These are phyloP conservation scores for Drosophila siamana DNA, from an alignment of 2,888 invertebrate genomes.

Conservation along the genomic window DNA sequence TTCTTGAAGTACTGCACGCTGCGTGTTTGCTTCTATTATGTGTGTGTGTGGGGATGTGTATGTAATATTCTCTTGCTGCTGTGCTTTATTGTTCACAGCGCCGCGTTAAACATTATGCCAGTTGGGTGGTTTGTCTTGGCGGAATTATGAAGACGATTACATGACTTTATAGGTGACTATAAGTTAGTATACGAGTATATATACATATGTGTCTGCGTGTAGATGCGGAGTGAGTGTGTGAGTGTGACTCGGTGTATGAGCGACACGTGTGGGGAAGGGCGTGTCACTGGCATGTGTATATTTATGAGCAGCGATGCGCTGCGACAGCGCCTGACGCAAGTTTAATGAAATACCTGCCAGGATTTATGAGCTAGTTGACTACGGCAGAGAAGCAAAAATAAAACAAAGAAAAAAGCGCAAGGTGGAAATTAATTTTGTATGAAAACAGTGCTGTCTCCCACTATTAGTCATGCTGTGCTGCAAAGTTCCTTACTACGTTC, in stretches of 20 bases:
- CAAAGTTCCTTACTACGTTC: background rate
- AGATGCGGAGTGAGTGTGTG: too few relatives aligned
- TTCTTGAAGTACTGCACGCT: constrained; percentile 54
- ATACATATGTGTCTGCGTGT: constrained; percentile 14
- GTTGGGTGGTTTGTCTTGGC: constrained; percentile 68
- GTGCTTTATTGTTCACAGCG: constrained; percentile 77
- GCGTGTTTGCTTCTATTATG: constrained; percentile 18
- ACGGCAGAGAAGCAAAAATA: constrained; percentile 18
- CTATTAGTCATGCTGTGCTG: constrained; percentile 28
- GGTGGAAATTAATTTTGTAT: constrained; percentile 46
- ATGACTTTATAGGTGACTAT: constrained; percentile 73
- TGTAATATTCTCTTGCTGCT: constrained; percentile 54
- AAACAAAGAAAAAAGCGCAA: constrained; percentile 23
- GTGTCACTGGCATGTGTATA: constrained; percentile 47
- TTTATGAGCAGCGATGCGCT: constrained; percentile 65
- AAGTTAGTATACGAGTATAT: constrained; percentile 20
- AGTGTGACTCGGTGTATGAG: too few relatives aligned
- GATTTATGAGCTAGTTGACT: constrained; percentile 75
- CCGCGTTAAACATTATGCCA: constrained; percentile 76
- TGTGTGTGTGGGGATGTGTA: constrained; percentile 27
- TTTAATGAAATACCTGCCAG: constrained; percentile 78
- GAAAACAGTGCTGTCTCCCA: constrained; percentile 29
- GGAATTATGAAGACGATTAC: constrained; percentile 81
- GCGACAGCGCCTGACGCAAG: constrained; percentile 65
- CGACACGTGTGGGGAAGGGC: constrained; percentile 16